A percentile compares a stretch with the other conserved stretches of the same genome.
phyloP scores from a whole-genome alignment of 2,113 vertebrate genomes.

The Lonchura striata region DNA sequence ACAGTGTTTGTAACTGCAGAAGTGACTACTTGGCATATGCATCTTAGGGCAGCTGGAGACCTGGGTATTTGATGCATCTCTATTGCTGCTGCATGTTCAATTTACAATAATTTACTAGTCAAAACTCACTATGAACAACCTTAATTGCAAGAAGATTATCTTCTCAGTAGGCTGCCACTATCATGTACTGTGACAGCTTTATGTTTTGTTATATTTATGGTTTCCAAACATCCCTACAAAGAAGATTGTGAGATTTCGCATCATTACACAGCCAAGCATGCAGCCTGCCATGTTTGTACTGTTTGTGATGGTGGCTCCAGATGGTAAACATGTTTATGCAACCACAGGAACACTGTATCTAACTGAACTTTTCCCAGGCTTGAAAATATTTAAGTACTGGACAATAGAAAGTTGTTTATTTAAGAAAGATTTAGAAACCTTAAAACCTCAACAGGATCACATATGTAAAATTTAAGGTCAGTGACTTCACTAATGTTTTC shows the following conservation, averaged over 20 bases:
- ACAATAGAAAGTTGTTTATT: slow-evolving; percentile 21
- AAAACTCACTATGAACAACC: slow-evolving; percentile 23
- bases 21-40: neutral
- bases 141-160: slow-evolving; percentile 45
- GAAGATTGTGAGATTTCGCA: neutral
- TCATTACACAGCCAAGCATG: neutral
- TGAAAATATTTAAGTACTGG: slow-evolving; percentile 21
- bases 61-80: neutral
- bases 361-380: neutral
- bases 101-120: slow-evolving; percentile 50
- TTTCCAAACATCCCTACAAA: slow-evolving; percentile 22
- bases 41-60: neutral
- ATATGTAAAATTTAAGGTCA: neutral
- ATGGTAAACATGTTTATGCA: neutral
- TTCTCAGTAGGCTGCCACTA: slow-evolving; percentile 22
- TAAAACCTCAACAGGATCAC: slow-evolving; percentile 38
- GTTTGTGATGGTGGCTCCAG: neutral
- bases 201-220: neutral
- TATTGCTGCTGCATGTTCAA: slow-evolving; percentile 45
- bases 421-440: neutral
- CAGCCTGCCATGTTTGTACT: neutral
- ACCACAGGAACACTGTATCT: neutral
- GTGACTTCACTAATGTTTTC: neutral
- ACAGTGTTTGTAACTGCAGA: neutral
- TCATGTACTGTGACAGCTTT: slow-evolving; percentile 30